phyloP scores from a whole-genome alignment of 2,888 invertebrate species.

The Cabera pusaria region DNA sequence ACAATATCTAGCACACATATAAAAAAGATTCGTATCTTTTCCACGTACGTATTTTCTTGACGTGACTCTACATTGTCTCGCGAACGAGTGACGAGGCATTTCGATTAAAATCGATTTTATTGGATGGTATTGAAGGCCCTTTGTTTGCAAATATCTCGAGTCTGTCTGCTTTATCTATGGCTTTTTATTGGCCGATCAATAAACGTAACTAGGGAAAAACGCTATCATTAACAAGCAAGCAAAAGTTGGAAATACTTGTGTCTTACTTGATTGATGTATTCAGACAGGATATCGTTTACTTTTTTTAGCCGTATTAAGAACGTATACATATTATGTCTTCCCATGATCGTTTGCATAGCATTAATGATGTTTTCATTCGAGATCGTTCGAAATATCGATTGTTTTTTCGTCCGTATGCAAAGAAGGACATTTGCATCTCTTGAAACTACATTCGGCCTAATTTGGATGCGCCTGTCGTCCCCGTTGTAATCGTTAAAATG shows the following conservation, averaged over 20 bases:
- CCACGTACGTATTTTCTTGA: constrained; percentile 47
- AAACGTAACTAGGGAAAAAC: constrained; percentile 24
- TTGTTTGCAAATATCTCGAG: constrained; percentile 67
- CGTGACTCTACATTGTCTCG: constrained; percentile 62
- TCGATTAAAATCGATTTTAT: constrained; percentile 68
- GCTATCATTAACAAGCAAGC: constrained; percentile 24
- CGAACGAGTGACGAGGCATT: constrained; percentile 21
- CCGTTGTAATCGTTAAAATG: constrained; percentile 70
- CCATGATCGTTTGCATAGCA: constrained; percentile 62
- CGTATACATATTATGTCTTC: constrained; percentile 38
- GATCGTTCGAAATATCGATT: constrained; percentile 50
- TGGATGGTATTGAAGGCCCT: constrained; percentile 64
- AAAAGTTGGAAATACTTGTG: constrained; percentile 24
- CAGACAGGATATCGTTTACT: constrained; percentile 37
- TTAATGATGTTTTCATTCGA: constrained; percentile 72
- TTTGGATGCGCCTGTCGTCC: constrained; percentile 76
- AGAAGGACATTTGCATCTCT: constrained; percentile 68
- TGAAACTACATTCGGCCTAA: constrained; percentile 64
- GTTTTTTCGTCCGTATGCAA: constrained; percentile 67
- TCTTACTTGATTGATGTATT: constrained; percentile 16
- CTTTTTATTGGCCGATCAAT: constrained; percentile 37
- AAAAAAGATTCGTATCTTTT: constrained; percentile 44
- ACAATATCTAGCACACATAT: constrained; percentile 19
- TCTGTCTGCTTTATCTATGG: constrained; percentile 37
- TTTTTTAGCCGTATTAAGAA: constrained; percentile 32